phyloP scores from a whole-genome alignment of 2,888 invertebrate genomes.

The Mantis religiosa region DNA sequence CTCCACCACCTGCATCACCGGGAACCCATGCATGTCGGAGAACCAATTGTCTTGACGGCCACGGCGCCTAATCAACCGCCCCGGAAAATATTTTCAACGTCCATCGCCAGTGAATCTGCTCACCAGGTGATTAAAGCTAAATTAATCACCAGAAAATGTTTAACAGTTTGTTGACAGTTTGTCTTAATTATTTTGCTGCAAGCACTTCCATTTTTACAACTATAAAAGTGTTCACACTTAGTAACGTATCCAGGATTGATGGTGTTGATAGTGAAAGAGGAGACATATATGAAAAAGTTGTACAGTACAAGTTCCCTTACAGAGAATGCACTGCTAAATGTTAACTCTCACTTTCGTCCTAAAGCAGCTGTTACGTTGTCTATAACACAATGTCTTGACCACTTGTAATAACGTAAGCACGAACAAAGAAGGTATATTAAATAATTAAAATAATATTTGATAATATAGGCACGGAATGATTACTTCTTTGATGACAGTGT shows the following conservation, averaged over 20 bases:
- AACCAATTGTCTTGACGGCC: background rate
- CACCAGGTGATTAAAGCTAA: background rate
- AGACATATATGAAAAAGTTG: too few species aligned
- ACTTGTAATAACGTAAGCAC: background rate
- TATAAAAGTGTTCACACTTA: background rate
- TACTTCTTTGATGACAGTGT: background rate
- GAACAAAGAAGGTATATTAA: background rate
- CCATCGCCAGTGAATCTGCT: background rate
- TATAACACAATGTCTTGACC: background rate
- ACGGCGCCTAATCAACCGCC: background rate
- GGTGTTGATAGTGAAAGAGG: too few species aligned
- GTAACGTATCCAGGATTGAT: background rate
- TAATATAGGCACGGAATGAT: background rate
- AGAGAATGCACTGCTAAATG: too few species aligned
- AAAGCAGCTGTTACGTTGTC: background rate
- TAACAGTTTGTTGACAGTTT: background rate
- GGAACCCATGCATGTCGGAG: conserved; percentile 55
- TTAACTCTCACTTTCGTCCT: too few species aligned
- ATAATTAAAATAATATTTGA: background rate
- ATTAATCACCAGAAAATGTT: background rate
- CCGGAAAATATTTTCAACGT: background rate
- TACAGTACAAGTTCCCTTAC: too few species aligned
- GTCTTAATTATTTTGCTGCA: background rate
- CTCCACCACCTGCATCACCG: conserved; percentile 63
- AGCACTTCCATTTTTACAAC: background rate